Base-by-base conservation (phyloP, 1,140 invertebrate species). In the Drosophila albomicans region DNA sequence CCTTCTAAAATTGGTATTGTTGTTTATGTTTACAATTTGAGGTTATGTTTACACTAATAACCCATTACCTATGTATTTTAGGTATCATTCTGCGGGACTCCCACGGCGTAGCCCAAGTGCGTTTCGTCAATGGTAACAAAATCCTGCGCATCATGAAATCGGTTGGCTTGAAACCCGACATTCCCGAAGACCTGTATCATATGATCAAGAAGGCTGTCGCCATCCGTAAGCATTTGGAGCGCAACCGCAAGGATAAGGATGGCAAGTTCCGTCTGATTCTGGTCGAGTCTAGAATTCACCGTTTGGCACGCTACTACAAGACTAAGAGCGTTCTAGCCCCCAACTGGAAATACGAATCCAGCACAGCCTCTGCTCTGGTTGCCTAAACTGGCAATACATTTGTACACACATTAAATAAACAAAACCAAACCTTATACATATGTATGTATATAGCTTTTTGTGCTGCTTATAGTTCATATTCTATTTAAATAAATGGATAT, bases 191-290 rank as follows among this genome's bases (percentile, higher is more conserved):
- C 94, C 93, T 99, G 5, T 99, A 99, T 92, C 97, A 98, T 92
- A 94, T 99, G 82, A 99, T 99, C 93, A 99, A 99, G 94, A 99
- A 99, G 93, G 99, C 99, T 69, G 99, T 99, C 2, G 97, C 98
- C 76, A 99, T 99, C 92, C 96, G 99, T 72, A 99, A 99, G 93
- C 99, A 99, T 94, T 96, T 99, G 94, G 99, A 99, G 93, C 95
- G 98, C 63, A 99, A 98, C 93, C 96, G 97, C 81, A 98, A 99
- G 93, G 98, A 99, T 93, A 99, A 98, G 93, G 98, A 99, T 94
- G 97, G 97, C 93, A 99, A 99, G 94, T 99, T 99, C 95, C 95
- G 99, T 91, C 94, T 99, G 61, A 99, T 99, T 96, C 94, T 99
- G 77, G 98, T 99, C 8, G 99, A 99, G 93, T 99, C 98, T 48